Conservation (phyloP, 2,888 invertebrate species). For the Rhyacophila evoluta region DNA sequence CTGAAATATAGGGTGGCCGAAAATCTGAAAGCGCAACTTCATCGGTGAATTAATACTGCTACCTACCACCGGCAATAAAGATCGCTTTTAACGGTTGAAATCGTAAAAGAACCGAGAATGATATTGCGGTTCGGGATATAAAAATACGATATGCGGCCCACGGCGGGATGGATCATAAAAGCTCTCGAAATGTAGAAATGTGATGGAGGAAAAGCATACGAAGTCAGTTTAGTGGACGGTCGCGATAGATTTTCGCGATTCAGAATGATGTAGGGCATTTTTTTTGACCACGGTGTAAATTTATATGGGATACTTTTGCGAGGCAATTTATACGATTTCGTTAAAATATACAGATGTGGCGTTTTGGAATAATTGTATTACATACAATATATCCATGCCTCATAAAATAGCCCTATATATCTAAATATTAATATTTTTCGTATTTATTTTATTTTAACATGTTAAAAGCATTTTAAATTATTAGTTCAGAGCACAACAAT, state of each 20-base stretch:
- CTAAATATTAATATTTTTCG: too few species aligned
- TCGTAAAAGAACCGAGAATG: constrained; percentile 52
- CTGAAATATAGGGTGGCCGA: not conserved
- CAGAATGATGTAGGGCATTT: not conserved
- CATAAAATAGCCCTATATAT: too few species aligned
- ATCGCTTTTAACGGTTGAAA: constrained; percentile 53
- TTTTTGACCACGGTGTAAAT: constrained; percentile 2
- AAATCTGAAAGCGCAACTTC: not conserved
- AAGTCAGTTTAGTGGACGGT: not conserved
- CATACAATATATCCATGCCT: too few species aligned
- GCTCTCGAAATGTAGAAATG: not conserved
- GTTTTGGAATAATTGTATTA: not conserved
- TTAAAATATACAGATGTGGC: not conserved
- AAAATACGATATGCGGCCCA: constrained; percentile 48
- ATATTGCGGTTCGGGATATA: constrained; percentile 49
- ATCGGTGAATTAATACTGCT: constrained; percentile 19
- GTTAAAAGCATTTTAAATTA: too few species aligned
- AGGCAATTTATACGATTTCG: not conserved
- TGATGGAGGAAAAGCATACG: not conserved
- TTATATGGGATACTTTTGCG: not conserved
- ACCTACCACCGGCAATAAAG: constrained; percentile 46
- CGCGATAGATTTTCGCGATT: not conserved
- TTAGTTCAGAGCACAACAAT: too few species aligned
- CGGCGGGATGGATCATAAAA: constrained; percentile 44
- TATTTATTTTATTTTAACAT: too few species aligned